phyloP scores from a whole-genome alignment of 2,888 invertebrate genomes.

The Rhabditoides inermis region DNA sequence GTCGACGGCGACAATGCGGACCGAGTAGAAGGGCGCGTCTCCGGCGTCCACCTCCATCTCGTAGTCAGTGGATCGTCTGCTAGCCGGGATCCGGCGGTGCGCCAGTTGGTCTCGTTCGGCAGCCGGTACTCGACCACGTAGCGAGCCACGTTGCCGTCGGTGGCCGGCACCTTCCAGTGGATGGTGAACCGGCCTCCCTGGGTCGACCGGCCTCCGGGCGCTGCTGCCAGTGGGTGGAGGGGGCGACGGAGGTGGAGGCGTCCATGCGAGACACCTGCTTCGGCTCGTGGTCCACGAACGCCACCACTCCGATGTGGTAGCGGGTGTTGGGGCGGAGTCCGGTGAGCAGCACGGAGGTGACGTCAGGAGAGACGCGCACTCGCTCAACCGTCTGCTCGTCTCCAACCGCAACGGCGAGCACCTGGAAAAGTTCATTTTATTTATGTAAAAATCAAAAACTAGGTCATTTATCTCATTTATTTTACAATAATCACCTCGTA shows the following conservation, averaged over 20 bases:
- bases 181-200: slow-evolving; percentile 36
- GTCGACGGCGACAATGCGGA: slow-evolving; percentile 38
- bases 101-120: slow-evolving; percentile 48
- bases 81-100: slow-evolving; percentile 5
- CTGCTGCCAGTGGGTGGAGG: slow-evolving; percentile 30
- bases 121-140: slow-evolving; percentile 49
- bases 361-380: slow-evolving; percentile 37
- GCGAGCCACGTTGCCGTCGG: slow-evolving; percentile 19
- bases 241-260: slow-evolving; percentile 26
- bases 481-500: slow-evolving; percentile 50
- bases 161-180: slow-evolving; percentile 43
- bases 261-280: slow-evolving; percentile 24
- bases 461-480: too few relatives aligned
- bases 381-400: slow-evolving; percentile 33
- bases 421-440: slow-evolving; percentile 12
- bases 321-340: slow-evolving; percentile 46
- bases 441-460: not conserved
- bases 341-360: slow-evolving; percentile 35
- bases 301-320: slow-evolving; percentile 50
- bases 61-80: not conserved
- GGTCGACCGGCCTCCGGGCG: slow-evolving; percentile 30
- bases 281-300: slow-evolving; percentile 50
- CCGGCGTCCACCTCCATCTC: slow-evolving; percentile 27
- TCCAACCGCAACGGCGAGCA: slow-evolving; percentile 30
- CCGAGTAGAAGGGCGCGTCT: slow-evolving; percentile 38